phyloP scores from a whole-genome alignment of 2,888 invertebrate species.

The Scaptomyza cyrtandrae region DNA sequence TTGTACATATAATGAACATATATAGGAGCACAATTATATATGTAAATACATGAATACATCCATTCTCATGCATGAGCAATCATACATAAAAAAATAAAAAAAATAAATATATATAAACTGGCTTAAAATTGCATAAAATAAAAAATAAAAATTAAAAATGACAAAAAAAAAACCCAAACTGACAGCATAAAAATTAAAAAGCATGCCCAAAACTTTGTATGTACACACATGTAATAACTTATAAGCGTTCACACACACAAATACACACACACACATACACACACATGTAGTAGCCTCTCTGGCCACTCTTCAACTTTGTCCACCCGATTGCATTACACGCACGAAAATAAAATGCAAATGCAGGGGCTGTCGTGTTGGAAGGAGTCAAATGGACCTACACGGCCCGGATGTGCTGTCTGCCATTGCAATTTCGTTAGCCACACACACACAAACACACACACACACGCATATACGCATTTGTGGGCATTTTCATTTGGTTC shows the following conservation, averaged over 20 bases:
- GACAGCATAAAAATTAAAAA: slow-evolving; percentile 39
- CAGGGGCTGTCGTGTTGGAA: slow-evolving; percentile 9
- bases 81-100: slow-evolving; percentile 18
- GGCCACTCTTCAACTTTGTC: slow-evolving; percentile 22
- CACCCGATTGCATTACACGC: slow-evolving; percentile 69
- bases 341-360: slow-evolving; percentile 80
- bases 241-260: background rate
- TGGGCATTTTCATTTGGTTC: slow-evolving; percentile 54
- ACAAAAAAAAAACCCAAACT: slow-evolving; percentile 18
- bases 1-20: slow-evolving; percentile 4
- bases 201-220: slow-evolving; percentile 52
- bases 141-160: slow-evolving; percentile 5
- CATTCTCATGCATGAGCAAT: slow-evolving; percentile 11
- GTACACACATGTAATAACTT: no score
- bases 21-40: background rate
- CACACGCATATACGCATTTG: slow-evolving; percentile 25
- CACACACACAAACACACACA: slow-evolving; percentile 32
- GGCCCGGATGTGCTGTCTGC: slow-evolving; percentile 62
- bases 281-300: background rate
- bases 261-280: background rate
- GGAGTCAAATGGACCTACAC: slow-evolving; percentile 1
- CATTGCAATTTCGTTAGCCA: slow-evolving; percentile 77
- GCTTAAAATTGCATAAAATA: slow-evolving; percentile 7
- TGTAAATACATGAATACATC: background rate
- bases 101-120: background rate